phyloP scores from a whole-genome alignment of 35 echinoderm and acorn worm genomes.

The Heliocidaris tuberculata region DNA sequence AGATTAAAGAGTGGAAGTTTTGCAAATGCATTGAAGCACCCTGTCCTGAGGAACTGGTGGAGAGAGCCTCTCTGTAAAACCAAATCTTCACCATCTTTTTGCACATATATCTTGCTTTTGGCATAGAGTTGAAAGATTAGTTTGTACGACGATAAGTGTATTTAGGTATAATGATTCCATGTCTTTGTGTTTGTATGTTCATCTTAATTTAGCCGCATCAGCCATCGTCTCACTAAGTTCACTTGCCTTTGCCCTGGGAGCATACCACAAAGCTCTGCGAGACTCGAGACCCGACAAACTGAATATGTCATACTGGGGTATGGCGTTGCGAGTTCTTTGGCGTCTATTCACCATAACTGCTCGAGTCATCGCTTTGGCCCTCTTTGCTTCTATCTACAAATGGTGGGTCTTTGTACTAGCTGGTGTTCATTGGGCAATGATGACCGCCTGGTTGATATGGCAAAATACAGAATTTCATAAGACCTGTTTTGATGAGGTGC shows the following conservation, averaged over 20 bases:
- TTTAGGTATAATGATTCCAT: no score
- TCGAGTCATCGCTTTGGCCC: conserved; percentile 75
- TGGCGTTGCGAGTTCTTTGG: conserved; percentile 74
- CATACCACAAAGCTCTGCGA: conserved; percentile 54
- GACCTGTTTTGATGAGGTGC: conserved; percentile 70
- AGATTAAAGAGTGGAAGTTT: no score
- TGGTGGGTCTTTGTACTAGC: conserved; percentile 76
- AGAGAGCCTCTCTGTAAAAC: no score
- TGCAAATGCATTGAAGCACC: no score
- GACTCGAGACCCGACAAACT: conserved; percentile 66
- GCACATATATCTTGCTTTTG: no score
- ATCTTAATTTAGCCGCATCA: conserved; percentile 64
- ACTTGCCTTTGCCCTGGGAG: conserved; percentile 76
- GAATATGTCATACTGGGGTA: conserved; percentile 68
- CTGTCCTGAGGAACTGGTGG: no score
- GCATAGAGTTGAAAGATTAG: no score
- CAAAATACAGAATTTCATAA: conserved; percentile 82
- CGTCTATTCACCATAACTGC: conserved; percentile 79
- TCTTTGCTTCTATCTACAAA: conserved; percentile 78
- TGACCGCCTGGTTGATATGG: conserved; percentile 79
- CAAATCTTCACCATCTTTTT: no score
- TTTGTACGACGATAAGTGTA: no score
- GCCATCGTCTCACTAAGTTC: conserved; percentile 74
- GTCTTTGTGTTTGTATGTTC: not conserved
- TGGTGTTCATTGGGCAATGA: conserved; percentile 74